Evolutionary conservation across 1,140 invertebrate genomes (phyloP), one percentile per base, ranked within the genome.

Genomic region (Vollenhovia emeryi): DNA sequence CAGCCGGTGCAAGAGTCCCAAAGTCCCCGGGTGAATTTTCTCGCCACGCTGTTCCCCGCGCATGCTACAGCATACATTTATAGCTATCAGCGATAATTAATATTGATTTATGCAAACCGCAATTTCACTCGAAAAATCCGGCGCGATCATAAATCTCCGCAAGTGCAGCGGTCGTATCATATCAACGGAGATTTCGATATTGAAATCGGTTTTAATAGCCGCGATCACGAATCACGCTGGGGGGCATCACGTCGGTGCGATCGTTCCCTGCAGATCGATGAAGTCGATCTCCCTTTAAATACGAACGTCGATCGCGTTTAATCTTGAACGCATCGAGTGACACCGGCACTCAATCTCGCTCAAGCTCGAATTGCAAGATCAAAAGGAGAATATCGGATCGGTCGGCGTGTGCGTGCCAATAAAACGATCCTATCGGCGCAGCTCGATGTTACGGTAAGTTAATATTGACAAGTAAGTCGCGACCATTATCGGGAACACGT

Each of bases 281-380:
- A 57, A 59, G 85, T 79, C 87, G 87, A 86, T 89, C 87, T 88
- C 50, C 69, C 84, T 88, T 87, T 86, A 78, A 89, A 88, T 84
- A 57, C 80, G 57, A 78, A 83, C 87, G 88, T 86, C 84, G 57
- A 55, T 73, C 76, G 21, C 78, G 88, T 69, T 89, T 83, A 88
- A 89, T 89, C 88, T 89, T 88, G 45, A 57, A 85, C 87, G 75
- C 83, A 50, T 40, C 84, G 87, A 73, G 59, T 66, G 88, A 89
- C 88, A 86, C 85, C 30, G 71, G 43, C 64, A 85, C 69, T 89
- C 87, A 84, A 89, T 89, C 88, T 88, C 86, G 71, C 57, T 78
- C 50, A 21, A 18, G 55, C 52, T 60, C 80, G 84, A 80, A 76
- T 64, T 30, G 86, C 40, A 40, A 27, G 69, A 66, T 62, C 66